Evolutionary conservation across 2,888 invertebrate genomes (phyloP).

Genomic region (Azorinus chamasolen): DNA sequence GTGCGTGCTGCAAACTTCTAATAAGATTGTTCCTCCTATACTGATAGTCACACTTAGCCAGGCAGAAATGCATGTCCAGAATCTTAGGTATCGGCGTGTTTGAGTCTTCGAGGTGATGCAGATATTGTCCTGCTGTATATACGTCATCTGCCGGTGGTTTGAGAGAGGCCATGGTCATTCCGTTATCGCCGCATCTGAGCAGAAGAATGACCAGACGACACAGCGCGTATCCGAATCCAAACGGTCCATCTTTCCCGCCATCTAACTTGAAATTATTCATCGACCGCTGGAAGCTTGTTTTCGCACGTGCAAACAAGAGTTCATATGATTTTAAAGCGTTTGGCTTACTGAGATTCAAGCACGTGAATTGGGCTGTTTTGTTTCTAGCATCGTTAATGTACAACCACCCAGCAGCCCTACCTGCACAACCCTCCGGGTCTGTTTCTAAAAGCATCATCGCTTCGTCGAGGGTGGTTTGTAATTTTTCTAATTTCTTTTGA

Average conservation of each 20-base stretch:
- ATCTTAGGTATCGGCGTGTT: constrained; percentile 61
- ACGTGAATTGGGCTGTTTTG: constrained; percentile 51
- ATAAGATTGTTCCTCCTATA: constrained; percentile 46
- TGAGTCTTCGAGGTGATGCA: constrained; percentile 60
- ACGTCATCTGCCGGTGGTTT: constrained; percentile 48
- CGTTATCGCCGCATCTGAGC: constrained; percentile 65
- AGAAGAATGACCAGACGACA: constrained; percentile 59
- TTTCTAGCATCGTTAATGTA: constrained; percentile 67
- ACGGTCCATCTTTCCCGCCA: constrained; percentile 70
- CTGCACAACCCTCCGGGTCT: constrained; percentile 63
- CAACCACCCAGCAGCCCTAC: constrained; percentile 69
- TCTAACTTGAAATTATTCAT: constrained; percentile 64
- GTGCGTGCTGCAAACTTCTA: constrained; percentile 60
- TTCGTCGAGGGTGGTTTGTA: constrained; percentile 58
- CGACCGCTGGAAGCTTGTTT: constrained; percentile 58
- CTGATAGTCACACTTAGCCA: constrained; percentile 66
- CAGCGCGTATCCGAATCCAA: constrained; percentile 65
- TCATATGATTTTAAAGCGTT: constrained; percentile 48
- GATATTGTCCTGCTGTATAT: constrained; percentile 45
- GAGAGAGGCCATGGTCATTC: constrained; percentile 56
- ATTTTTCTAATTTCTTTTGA: constrained; percentile 64
- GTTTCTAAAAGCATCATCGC: constrained; percentile 68
- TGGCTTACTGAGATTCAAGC: constrained; percentile 59
- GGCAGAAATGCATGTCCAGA: constrained; percentile 58
- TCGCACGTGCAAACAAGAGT: constrained; percentile 45